Percentiles rank a stretch among this genome's conserved stretches.
Evolutionary conservation across 2,113 vertebrate genomes (phyloP).

Genomic region (Crotalus viridis): DNA sequence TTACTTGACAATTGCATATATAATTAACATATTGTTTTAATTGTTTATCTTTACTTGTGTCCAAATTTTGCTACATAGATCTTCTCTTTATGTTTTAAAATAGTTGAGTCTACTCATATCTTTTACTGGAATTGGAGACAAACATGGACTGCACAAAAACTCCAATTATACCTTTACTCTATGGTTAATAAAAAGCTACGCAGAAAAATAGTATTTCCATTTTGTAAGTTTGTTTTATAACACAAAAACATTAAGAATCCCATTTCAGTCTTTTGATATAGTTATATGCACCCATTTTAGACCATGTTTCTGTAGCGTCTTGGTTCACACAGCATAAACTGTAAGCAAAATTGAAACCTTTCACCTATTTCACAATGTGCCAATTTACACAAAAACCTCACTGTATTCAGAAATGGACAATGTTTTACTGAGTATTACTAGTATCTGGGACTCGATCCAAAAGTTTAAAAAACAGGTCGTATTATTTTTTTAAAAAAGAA

Average conservation of each 20-base stretch:
- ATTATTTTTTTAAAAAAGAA: background rate
- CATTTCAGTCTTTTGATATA: background rate
- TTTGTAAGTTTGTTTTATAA: background rate
- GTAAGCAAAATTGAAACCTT: constrained; percentile 29
- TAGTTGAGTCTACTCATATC: background rate
- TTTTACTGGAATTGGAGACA: background rate
- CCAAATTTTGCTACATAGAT: background rate
- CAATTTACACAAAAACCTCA: constrained; percentile 20
- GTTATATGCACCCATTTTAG: background rate
- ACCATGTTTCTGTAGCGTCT: rapidly evolving
- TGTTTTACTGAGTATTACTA: background rate
- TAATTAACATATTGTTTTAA: background rate
- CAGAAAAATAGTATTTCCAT: background rate
- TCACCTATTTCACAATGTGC: constrained; percentile 33
- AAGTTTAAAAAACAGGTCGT: background rate
- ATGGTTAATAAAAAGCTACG: background rate
- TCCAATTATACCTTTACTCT: background rate
- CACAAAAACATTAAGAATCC: background rate
- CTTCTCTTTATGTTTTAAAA: background rate
- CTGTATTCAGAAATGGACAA: background rate
- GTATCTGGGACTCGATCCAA: constrained; percentile 15
- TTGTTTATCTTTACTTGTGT: background rate
- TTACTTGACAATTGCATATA: background rate
- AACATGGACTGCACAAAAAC: background rate
- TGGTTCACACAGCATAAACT: rapidly evolving